Conservation (phyloP, 2,888 invertebrate genomes). For the Sesia apiformis region DNA sequence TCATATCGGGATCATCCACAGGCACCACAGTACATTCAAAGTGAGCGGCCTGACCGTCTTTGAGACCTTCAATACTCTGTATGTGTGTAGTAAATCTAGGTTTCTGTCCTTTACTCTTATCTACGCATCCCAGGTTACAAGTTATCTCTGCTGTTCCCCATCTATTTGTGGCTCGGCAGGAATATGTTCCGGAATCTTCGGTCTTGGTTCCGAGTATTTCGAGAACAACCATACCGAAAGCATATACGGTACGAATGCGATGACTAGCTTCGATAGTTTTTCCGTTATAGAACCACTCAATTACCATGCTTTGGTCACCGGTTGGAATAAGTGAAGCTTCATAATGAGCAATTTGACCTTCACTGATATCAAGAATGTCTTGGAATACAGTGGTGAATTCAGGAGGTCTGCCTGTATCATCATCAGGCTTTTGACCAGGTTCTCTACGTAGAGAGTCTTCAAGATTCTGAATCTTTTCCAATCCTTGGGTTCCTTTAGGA, state of each 20-base stretch:
- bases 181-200: constrained; percentile 92
- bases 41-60: constrained; percentile 95
- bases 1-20: constrained; percentile 93
- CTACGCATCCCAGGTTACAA: constrained; percentile 87
- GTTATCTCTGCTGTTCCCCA: constrained; percentile 92
- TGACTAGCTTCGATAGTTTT: constrained; percentile 91
- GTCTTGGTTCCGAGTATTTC: constrained; percentile 96
- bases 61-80: constrained; percentile 85
- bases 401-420: constrained; percentile 88
- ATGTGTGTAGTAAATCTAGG: constrained; percentile 93
- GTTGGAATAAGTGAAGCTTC: constrained; percentile 96
- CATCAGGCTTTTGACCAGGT: constrained; percentile 78
- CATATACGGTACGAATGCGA: constrained; percentile 93
- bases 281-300: constrained; percentile 97
- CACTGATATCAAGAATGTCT: constrained; percentile 87
- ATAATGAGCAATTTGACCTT: constrained; percentile 97
- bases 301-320: constrained; percentile 93
- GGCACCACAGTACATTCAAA: constrained; percentile 96
- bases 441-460: constrained; percentile 88
- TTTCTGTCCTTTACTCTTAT: constrained; percentile 88
- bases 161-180: constrained; percentile 90
- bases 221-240: constrained; percentile 97
- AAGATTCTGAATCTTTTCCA: constrained; percentile 92
- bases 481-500: constrained; percentile 94
- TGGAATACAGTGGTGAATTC: constrained; percentile 91